These are phyloP conservation scores for Sicus ferrugineus DNA, from an alignment of 2,888 invertebrate genomes.

Conservation along the genomic window DNA sequence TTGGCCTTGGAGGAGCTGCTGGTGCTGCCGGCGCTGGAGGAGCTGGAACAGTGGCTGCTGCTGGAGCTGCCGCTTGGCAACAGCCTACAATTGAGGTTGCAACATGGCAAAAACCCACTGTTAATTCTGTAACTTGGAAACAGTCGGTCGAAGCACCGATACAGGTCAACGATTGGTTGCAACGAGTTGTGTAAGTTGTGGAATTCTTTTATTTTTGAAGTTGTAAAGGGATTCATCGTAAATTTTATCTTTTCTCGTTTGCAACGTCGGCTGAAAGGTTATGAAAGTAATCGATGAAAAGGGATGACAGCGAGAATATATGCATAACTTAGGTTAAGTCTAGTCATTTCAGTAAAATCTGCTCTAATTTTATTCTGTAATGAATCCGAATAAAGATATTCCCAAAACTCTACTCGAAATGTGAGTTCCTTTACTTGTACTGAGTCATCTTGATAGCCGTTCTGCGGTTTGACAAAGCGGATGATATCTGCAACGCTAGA, in stretches of 20 bases:
- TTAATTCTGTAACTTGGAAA: background rate
- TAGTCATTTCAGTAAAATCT: conserved; percentile 16
- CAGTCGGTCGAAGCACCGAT: background rate
- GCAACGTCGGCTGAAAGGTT: background rate
- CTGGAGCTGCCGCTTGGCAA: background rate
- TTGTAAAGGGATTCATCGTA: background rate
- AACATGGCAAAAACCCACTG: background rate
- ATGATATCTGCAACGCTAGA: no score
- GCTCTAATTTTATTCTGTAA: background rate
- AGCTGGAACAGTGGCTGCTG: conserved; percentile 41
- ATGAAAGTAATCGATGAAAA: background rate
- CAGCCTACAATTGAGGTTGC: background rate
- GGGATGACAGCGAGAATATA: conserved; percentile 15
- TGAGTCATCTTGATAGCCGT: background rate
- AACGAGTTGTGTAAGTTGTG: conserved; percentile 14
- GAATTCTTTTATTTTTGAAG: background rate
- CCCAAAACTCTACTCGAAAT: no score
- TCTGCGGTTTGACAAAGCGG: no score
- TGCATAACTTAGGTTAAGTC: conserved; percentile 24
- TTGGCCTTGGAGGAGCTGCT: conserved; percentile 51
- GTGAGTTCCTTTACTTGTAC: background rate
- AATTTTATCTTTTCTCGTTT: background rate
- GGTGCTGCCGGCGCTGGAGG: conserved; percentile 49
- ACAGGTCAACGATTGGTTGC: conserved; percentile 22
- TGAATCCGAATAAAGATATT: conserved; percentile 31